phyloP scores from a whole-genome alignment of 2,888 invertebrate genomes.

The Arctia plantaginis region DNA sequence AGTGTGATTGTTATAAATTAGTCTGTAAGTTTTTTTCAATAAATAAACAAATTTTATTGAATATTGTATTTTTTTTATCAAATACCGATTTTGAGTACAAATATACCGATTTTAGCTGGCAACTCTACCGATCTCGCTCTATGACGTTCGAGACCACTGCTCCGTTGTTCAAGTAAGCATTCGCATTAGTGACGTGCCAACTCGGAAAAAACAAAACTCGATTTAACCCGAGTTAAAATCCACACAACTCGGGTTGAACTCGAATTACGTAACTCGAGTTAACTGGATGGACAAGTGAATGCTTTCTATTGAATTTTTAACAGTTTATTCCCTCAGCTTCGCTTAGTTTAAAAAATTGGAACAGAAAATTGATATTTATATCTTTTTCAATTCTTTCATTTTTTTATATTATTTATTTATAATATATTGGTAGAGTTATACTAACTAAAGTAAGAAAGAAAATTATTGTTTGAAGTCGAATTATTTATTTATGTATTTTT shows the following conservation, averaged over 20 bases:
- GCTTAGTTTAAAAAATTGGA: neutral
- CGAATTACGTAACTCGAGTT: slow-evolving; percentile 6
- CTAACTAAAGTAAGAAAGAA: neutral
- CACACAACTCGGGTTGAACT: neutral
- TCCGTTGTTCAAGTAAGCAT: too few relatives aligned
- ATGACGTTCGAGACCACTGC: too few relatives aligned
- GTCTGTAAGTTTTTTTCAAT: too few relatives aligned
- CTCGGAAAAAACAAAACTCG: slow-evolving; percentile 6
- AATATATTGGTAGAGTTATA: slow-evolving; percentile 1
- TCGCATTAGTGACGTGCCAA: slow-evolving; percentile 1
- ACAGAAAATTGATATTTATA: too few relatives aligned
- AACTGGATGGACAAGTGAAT: neutral
- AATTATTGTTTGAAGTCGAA: slow-evolving; percentile 21
- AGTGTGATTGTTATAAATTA: too few relatives aligned
- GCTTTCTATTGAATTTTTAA: neutral
- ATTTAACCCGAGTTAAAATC: slow-evolving; percentile 4
- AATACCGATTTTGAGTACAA: too few relatives aligned
- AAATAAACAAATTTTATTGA: too few relatives aligned
- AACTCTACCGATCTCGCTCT: too few relatives aligned
- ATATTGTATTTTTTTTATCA: too few relatives aligned
- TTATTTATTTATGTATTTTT: slow-evolving; percentile 26
- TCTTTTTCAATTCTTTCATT: neutral
- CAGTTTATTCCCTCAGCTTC: neutral
- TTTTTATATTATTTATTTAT: neutral
- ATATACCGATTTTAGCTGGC: too few relatives aligned